Evolutionary conservation across 2,113 vertebrate species (phyloP), one percentile per base, ranked within the genome.

Genomic region (Notothenia rossii): DNA sequence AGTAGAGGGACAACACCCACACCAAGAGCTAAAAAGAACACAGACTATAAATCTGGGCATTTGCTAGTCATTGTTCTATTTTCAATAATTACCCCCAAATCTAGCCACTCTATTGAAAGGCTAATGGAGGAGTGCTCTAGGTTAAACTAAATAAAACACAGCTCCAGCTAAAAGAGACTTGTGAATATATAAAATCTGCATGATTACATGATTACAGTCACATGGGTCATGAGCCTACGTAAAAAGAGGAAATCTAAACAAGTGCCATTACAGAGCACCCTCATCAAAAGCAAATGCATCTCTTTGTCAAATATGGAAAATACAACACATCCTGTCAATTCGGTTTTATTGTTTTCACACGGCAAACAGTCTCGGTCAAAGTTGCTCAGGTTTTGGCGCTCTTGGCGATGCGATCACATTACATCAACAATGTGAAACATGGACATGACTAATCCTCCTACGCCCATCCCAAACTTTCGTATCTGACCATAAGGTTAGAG

Each of bases 401-500:
- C n/a, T 36, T 67, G 67, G 62, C 54, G 56, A 29, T 76, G 18
- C 17, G 72, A 79, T 69, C 61, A 14, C 15, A 46, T 85, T 74
- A 79, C 67, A 77, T 64, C 65, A 48, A 64, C 63, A 67, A 17
- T 72, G 66, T 74, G 68, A 71, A 86, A 68, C 74, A 75, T 20
- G 4, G 22, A 76, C 84, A 84, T 77, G 86, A 75, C 75, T 88
- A 83, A 87, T 86, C 87, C 78, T 75, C 77, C 72, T 58, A 76
- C 79, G 64, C 33, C 43, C 81, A 40, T 56, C 59, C 68, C 48
- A 73, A 70, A 79, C 81, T 81, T 84, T 40, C 72, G 74, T 75
- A 50, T 80, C 74, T 74, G 81, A 91, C 87, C 83, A 72, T 77
- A 84, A 92, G 89, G 86, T 92, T 87, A 82, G n/a, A 82, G 86